Evolutionary conservation across 2,888 invertebrate species (phyloP), one percentile per base, ranked within the genome.

Genomic region (Drosophila greeni): DNA sequence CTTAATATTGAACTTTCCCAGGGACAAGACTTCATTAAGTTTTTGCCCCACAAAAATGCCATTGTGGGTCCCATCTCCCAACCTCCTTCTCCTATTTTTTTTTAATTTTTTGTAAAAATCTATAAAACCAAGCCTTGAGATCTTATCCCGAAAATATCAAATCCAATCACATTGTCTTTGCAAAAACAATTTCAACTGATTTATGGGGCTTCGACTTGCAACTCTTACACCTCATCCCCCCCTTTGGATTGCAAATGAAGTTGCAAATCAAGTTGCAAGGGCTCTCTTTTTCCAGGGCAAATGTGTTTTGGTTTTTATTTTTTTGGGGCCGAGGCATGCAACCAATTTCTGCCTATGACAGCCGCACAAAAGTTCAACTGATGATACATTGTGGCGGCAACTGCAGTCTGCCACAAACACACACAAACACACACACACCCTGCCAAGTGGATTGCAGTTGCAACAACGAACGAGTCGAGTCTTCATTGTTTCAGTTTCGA

Each of bases 361-460:
- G 70, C 72, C 72, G 66, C 71, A 81, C 83, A 81, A 81, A 81
- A 78, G 81, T 76, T 78, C 78, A 76, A 66, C 75, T 73, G 81
- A 81, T 81, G 81, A 81, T 82, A 81, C 82, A 78, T 81, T 82
- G 81, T 82, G 72, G 71, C 81, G 73, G 74, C 55, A 76, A 73
- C 74, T 81, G 83, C 80, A 80, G 70, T 72, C 66, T 67, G 66
- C 66, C 66, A 60, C 60, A 64, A 39, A 72, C 45, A 70, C 20
- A 36, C 55, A 59, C 34, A 53, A 16, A 36, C 36, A 18, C 69
- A 62, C 18, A 20, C 45, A 34, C 36, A 48, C 55, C n/a, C n/a
- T n/a, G 2, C 48, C 56, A 29, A 60, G 36, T 43, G 61, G 60
- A 77, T 74, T 81, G 81, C 80, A 81, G 80, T 82, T 81, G 81